Evolutionary conservation across 1,140 invertebrate genomes (phyloP).

Genomic region (Trypoxylus dichotomus): DNA sequence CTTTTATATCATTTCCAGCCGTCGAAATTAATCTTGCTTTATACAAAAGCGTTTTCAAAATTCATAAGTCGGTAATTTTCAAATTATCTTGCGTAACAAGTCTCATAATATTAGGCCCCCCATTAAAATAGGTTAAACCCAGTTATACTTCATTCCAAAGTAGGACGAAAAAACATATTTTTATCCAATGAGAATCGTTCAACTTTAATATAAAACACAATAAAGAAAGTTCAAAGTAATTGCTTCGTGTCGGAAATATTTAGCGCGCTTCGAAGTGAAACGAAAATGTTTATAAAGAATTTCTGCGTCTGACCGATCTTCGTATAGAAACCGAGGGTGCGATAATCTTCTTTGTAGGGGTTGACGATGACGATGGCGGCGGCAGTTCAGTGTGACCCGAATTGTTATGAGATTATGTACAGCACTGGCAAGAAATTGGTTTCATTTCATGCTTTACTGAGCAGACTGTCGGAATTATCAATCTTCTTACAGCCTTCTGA

Average conservation of each 20-base stretch:
- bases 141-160: no score
- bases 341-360: constrained; percentile 25
- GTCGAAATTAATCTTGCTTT: no score
- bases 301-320: constrained; percentile 8
- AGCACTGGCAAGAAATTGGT: constrained; percentile 33
- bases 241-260: background rate
- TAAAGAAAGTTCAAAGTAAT: no score
- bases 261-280: background rate
- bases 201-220: no score
- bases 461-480: constrained; percentile 36
- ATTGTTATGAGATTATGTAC: constrained; percentile 36
- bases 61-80: no score
- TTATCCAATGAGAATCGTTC: no score
- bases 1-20: no score
- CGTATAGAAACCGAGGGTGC: constrained; percentile 7
- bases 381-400: constrained; percentile 32
- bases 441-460: constrained; percentile 36
- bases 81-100: no score
- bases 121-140: no score
- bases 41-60: no score
- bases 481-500: constrained; percentile 26
- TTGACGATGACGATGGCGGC: background rate
- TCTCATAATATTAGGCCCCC: no score
- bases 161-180: no score
- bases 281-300: constrained; percentile 20